Conservation (phyloP, 2,888 invertebrate genomes). For the Caenorhabditis uteleia region DNA sequence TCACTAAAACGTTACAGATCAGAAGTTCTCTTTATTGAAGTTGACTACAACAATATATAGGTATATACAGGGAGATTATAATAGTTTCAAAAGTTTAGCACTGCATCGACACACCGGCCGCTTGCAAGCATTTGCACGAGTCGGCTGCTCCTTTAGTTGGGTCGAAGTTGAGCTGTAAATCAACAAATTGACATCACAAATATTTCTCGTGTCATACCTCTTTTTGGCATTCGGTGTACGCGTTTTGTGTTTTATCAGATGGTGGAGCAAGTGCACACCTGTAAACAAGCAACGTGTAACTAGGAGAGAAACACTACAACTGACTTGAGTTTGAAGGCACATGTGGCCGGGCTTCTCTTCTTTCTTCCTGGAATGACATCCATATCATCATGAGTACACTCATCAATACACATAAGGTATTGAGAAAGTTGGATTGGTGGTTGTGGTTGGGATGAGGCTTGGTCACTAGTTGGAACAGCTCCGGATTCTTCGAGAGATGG, state of each 20-base stretch:
- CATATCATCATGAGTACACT: conserved; percentile 62
- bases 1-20: no score
- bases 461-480: conserved; percentile 26
- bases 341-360: conserved; percentile 59
- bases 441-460: conserved; percentile 20
- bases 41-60: no score
- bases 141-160: conserved; percentile 54
- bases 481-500: conserved; percentile 40
- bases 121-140: conserved; percentile 62
- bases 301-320: background rate
- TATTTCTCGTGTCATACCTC: conserved; percentile 36
- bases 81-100: conserved; percentile 6
- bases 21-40: no score
- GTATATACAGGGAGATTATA: no score
- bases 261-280: conserved; percentile 66
- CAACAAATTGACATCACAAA: background rate
- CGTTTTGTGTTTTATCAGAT: conserved; percentile 52
- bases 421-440: conserved; percentile 58
- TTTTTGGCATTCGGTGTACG: conserved; percentile 62
- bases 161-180: conserved; percentile 35
- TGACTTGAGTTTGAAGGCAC: conserved; percentile 65
- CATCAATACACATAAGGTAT: conserved; percentile 67
- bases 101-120: conserved; percentile 56
- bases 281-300: conserved; percentile 4
- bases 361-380: conserved; percentile 49